Percentiles rank a stretch among this genome's conserved stretches.
phyloP scores from a whole-genome alignment of 1,140 invertebrate species.

The Scaptomyza hsui region DNA sequence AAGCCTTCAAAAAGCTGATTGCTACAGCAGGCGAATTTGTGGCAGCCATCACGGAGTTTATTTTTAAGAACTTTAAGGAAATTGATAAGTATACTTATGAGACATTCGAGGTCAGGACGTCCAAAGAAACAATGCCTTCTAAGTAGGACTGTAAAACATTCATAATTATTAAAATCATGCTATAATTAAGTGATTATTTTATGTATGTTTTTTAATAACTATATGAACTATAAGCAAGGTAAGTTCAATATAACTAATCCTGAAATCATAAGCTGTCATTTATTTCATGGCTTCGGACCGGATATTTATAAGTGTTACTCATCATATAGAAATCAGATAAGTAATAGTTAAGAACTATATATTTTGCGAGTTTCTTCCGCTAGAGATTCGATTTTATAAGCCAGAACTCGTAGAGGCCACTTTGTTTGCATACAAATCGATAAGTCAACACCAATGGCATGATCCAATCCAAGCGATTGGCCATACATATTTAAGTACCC shows the following conservation, averaged over 20 bases:
- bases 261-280: too few relatives aligned
- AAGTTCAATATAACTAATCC: too few relatives aligned
- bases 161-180: too few relatives aligned
- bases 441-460: background rate
- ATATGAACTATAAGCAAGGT: too few relatives aligned
- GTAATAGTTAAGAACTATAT: background rate
- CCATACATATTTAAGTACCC: slow-evolving; percentile 1
- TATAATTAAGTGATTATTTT: too few relatives aligned
- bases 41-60: slow-evolving; percentile 57
- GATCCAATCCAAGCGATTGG: slow-evolving; percentile 15
- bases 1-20: slow-evolving; percentile 55
- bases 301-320: background rate
- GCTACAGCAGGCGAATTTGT: slow-evolving; percentile 51
- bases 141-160: too few relatives aligned
- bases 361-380: slow-evolving; percentile 15
- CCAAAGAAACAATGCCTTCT: too few relatives aligned
- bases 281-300: too few relatives aligned
- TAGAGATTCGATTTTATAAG: background rate
- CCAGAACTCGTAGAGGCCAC: background rate
- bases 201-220: too few relatives aligned
- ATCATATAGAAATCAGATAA: slow-evolving; percentile 2
- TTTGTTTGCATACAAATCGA: slow-evolving; percentile 30
- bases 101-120: slow-evolving; percentile 47
- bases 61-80: slow-evolving; percentile 54
- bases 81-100: slow-evolving; percentile 54